These are phyloP conservation scores for Rhodophaea formosa DNA, from an alignment of 2,888 invertebrate genomes.

Conservation along the genomic window DNA sequence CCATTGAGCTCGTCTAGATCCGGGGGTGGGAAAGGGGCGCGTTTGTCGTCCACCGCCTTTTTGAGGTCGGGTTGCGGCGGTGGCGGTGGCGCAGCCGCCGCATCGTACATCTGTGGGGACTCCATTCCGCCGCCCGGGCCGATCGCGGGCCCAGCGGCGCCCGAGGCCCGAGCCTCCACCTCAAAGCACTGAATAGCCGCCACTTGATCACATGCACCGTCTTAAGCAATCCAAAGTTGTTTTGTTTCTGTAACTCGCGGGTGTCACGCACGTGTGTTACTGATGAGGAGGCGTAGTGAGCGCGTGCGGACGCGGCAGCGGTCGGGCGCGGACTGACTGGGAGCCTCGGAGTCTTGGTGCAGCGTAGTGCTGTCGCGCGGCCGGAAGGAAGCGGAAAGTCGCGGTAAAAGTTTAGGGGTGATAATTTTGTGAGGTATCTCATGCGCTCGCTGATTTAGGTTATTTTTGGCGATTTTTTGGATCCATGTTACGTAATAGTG, in stretches of 20 bases:
- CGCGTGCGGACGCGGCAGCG: constrained; percentile 63
- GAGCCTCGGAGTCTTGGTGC: constrained; percentile 32
- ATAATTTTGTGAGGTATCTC: constrained; percentile 23
- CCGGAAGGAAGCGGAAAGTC: constrained; percentile 79
- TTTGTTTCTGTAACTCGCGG: constrained; percentile 33
- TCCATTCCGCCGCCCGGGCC: constrained; percentile 85
- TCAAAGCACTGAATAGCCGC: constrained; percentile 73
- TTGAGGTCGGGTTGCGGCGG: constrained; percentile 83
- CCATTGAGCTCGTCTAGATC: constrained; percentile 94
- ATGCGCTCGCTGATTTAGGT: constrained; percentile 1
- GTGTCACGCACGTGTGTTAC: constrained; percentile 36
- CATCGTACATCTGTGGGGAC: constrained; percentile 94
- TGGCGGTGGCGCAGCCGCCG: constrained; percentile 82
- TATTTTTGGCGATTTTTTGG: constrained; percentile 7
- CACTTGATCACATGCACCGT: constrained; percentile 70
- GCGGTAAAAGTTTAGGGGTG: constrained; percentile 59
- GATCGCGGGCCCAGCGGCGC: constrained; percentile 71
- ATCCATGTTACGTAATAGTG: neutral
- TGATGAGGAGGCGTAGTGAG: constrained; percentile 27
- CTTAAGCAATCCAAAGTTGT: constrained; percentile 44
- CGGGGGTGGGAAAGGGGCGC: constrained; percentile 88
- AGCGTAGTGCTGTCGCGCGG: constrained; percentile 54
- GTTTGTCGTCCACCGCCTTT: constrained; percentile 83
- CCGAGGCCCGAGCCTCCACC: constrained; percentile 74
- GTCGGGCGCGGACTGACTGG: constrained; percentile 62